phyloP scores from a whole-genome alignment of 2,888 invertebrate genomes.

The Notocelia uddmanniana region DNA sequence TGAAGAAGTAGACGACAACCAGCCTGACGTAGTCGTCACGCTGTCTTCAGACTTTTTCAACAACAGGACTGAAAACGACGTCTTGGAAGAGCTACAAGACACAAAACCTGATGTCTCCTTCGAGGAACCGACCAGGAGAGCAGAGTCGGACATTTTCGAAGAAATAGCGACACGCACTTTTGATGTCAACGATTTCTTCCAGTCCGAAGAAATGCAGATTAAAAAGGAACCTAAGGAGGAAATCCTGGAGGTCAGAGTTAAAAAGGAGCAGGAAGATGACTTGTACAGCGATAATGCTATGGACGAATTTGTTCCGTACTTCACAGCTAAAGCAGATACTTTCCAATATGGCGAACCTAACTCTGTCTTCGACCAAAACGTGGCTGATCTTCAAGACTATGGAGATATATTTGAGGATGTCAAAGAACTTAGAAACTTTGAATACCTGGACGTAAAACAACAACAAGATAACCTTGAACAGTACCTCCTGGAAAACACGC shows the following conservation, averaged over 20 bases:
- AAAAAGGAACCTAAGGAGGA: constrained; percentile 68
- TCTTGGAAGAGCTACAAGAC: constrained; percentile 64
- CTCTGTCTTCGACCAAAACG: constrained; percentile 85
- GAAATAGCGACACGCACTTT: constrained; percentile 77
- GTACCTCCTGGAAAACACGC: constrained; percentile 78
- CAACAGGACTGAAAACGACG: constrained; percentile 71
- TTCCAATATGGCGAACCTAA: constrained; percentile 69
- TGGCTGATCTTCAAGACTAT: constrained; percentile 86
- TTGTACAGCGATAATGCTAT: constrained; percentile 79
- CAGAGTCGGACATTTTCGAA: constrained; percentile 72
- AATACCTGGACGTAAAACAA: constrained; percentile 73
- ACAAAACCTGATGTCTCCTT: constrained; percentile 7
- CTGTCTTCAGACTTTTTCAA: constrained; percentile 72
- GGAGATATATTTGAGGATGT: constrained; percentile 73
- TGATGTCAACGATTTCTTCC: constrained; percentile 78
- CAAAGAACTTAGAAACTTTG: constrained; percentile 73
- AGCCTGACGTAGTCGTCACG: constrained; percentile 75
- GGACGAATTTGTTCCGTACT: constrained; percentile 77
- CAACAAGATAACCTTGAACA: constrained; percentile 75
- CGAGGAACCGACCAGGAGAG: constrained; percentile 21
- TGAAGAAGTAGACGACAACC: constrained; percentile 67
- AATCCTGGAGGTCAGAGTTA: constrained; percentile 64
- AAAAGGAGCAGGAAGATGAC: constrained; percentile 72
- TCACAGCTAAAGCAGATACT: constrained; percentile 69
- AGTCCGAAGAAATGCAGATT: constrained; percentile 74